Evolutionary conservation across 92 coral and sea anemone genomes (phyloP).

Genomic region (Nematostella vectensis): DNA sequence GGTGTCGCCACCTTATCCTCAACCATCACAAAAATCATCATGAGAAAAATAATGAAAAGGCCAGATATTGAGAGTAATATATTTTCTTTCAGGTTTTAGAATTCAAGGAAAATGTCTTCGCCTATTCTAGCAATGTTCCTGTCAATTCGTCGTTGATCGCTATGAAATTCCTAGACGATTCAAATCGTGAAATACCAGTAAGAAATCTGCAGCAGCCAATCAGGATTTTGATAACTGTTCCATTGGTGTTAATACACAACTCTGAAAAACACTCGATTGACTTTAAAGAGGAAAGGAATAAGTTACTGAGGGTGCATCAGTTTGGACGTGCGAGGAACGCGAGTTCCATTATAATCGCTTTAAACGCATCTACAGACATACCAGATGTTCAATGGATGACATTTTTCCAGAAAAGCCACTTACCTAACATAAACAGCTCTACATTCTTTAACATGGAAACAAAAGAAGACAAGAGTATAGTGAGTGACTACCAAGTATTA

Average conservation of each 20-base stretch:
- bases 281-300: too few relatives aligned
- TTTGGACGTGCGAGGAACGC: slow-evolving; percentile 6
- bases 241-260: too few relatives aligned
- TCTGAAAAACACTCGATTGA: too few relatives aligned
- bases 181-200: slow-evolving; percentile 23
- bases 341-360: slow-evolving; percentile 6
- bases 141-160: slow-evolving; percentile 42
- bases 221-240: too few relatives aligned
- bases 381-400: background rate
- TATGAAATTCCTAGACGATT: slow-evolving; percentile 21
- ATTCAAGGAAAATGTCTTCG: slow-evolving; percentile 39
- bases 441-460: background rate
- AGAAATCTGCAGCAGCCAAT: slow-evolving; percentile 22
- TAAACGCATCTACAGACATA: background rate
- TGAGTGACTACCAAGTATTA: background rate
- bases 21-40: too few relatives aligned
- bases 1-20: too few relatives aligned
- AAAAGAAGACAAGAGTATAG: background rate
- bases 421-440: background rate
- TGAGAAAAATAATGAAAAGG: too few relatives aligned
- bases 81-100: slow-evolving; percentile 43
- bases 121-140: slow-evolving; percentile 16
- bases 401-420: background rate
- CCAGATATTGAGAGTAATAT: too few relatives aligned
- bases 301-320: too few relatives aligned